phyloP scores from a whole-genome alignment of 2,888 invertebrate genomes.

The Arge pagana region DNA sequence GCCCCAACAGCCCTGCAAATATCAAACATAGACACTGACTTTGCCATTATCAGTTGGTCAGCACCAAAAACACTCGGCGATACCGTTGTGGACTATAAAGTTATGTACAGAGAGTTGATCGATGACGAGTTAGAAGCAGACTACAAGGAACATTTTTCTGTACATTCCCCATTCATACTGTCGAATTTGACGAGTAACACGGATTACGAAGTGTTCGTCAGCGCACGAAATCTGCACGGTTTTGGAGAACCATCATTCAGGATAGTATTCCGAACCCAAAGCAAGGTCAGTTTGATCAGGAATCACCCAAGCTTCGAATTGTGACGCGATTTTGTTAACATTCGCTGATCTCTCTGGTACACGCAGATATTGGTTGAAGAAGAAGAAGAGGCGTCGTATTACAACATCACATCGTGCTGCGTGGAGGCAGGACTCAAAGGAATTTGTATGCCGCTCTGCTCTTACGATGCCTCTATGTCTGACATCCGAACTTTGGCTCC shows the following conservation, averaged over 20 bases:
- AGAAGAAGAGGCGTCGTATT: conserved; percentile 65
- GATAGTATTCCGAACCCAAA: conserved; percentile 76
- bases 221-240: conserved; percentile 80
- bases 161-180: conserved; percentile 74
- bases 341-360: background rate
- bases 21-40: conserved; percentile 75
- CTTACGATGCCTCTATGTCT: conserved; percentile 81
- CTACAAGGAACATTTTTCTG: conserved; percentile 53
- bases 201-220: conserved; percentile 80
- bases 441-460: conserved; percentile 77
- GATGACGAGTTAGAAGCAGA: conserved; percentile 65
- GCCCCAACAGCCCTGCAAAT: conserved; percentile 72
- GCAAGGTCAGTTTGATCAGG: conserved; percentile 61
- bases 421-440: conserved; percentile 69
- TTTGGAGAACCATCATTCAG: conserved; percentile 76
- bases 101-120: conserved; percentile 64
- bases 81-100: conserved; percentile 70
- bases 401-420: conserved; percentile 83
- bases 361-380: conserved; percentile 65
- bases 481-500: conserved; percentile 75
- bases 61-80: conserved; percentile 72
- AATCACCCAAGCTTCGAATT: conserved; percentile 8
- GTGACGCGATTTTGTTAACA: background rate
- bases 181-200: conserved; percentile 75
- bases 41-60: conserved; percentile 80